Conservation (phyloP, 1,140 invertebrate species). For the Drosophila pachea region DNA sequence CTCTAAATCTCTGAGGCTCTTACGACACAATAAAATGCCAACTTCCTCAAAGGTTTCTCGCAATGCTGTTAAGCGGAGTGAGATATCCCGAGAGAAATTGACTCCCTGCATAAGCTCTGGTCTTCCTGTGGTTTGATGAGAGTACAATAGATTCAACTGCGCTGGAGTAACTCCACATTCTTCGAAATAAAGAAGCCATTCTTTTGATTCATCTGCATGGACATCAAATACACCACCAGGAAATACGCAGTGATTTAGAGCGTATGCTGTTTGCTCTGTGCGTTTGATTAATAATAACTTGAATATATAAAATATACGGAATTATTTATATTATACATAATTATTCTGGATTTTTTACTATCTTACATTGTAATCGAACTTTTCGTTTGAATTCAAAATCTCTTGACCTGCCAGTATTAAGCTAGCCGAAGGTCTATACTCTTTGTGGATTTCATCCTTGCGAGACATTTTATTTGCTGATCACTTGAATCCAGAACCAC, state of each 20-base stretch:
- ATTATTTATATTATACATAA: background rate
- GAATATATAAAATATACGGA: background rate
- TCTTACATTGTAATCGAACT: constrained; percentile 52
- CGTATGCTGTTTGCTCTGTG: constrained; percentile 82
- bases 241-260: constrained; percentile 89
- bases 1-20: constrained; percentile 6
- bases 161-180: constrained; percentile 80
- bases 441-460: background rate
- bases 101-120: constrained; percentile 36
- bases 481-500: background rate
- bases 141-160: constrained; percentile 81
- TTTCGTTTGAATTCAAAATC: constrained; percentile 27
- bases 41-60: constrained; percentile 95
- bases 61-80: constrained; percentile 90
- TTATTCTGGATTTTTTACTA: background rate
- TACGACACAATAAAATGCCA: constrained; percentile 86
- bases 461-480: constrained; percentile 24
- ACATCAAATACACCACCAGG: constrained; percentile 88
- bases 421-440: constrained; percentile 75
- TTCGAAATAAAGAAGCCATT: constrained; percentile 87
- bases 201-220: constrained; percentile 82
- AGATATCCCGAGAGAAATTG: constrained; percentile 82
- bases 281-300: constrained; percentile 84
- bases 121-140: constrained; percentile 57
- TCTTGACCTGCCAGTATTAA: constrained; percentile 73